Evolutionary conservation across 2,888 invertebrate genomes (phyloP), one percentile per base, ranked within the genome.

Genomic region (Geophilus truncorum): DNA sequence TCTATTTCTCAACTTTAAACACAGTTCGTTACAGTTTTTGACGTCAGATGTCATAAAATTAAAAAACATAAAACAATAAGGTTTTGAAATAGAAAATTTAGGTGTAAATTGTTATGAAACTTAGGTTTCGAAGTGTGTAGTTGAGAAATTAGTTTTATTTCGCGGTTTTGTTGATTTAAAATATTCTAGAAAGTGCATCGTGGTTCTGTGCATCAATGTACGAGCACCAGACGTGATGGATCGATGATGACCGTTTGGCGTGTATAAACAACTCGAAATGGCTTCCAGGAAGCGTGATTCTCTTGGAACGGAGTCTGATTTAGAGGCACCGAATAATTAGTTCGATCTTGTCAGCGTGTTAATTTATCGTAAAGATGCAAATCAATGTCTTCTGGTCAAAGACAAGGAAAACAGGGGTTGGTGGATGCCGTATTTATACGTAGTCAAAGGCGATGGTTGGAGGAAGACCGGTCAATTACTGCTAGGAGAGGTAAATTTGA

Each of bases 391-490:
- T 15, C 32, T 79, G 15, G 62, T 79, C 6, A 57, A 79, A 28
- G 79, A 79, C 32, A 23, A 62, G 25, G 79, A 79, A 32, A 62
- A 62, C 15, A 21, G 79, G 18, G 79, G 79, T 2, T 79, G 79
- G 79, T 79, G 79, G 79, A 25, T 79, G 79, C 79, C 79, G 25
- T 79, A 28, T 32, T 57, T 23, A n/a, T 79, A 79, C 30, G 70
- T 79, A 18, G 25, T 62, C 62, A 79, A 79, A 21, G 79, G 79
- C 10, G 70, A 79, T 15, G 57, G 79, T 28, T 79, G 79, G 79
- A 23, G 25, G n/a, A 28, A 70, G 28, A 79, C 79, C 6, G 79
- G 28, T 5, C 62, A 79, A n/a, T 28, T 70, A 21, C 32, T 79
- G 5, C 23, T 79, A 12, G 36, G 28, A 15, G 79, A 79, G 32